Evolutionary conservation across 2,888 invertebrate genomes (phyloP).

Genomic region (Digitonthophagus gazella): DNA sequence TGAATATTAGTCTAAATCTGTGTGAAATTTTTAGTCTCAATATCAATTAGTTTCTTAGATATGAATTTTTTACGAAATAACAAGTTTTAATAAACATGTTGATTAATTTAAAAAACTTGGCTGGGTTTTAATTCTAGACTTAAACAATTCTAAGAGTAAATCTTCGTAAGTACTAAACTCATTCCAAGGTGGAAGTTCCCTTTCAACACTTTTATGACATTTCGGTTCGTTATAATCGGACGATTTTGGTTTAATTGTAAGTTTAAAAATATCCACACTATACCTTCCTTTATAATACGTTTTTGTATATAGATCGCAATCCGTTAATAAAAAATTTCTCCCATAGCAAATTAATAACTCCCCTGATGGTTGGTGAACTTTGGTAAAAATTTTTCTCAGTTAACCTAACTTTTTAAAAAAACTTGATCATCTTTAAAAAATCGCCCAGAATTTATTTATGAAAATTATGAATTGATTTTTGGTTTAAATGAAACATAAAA

Average conservation of each 20-base stretch:
- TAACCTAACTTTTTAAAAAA: too few relatives aligned
- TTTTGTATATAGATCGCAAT: conserved; percentile 83
- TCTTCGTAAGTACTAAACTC: conserved; percentile 89
- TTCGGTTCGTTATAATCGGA: conserved; percentile 30
- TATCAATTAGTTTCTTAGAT: too few relatives aligned
- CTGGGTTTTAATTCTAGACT: conserved; percentile 77
- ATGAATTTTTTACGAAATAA: too few relatives aligned
- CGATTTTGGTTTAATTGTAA: conserved; percentile 58
- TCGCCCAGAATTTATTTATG: too few relatives aligned
- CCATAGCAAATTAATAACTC: conserved; percentile 79
- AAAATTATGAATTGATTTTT: too few relatives aligned
- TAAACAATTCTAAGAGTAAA: conserved; percentile 82
- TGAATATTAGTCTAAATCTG: too few relatives aligned
- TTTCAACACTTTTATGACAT: conserved; percentile 42
- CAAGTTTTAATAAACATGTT: too few relatives aligned
- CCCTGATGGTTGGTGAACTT: conserved; percentile 79
- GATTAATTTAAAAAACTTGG: too few relatives aligned
- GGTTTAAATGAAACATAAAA: too few relatives aligned
- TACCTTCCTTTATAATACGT: conserved; percentile 66
- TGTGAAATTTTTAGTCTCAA: too few relatives aligned
- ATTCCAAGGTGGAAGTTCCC: conserved; percentile 80
- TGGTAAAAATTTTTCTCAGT: conserved; percentile 60
- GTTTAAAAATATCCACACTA: conserved; percentile 63
- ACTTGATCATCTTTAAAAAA: too few relatives aligned
- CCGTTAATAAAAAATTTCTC: conserved; percentile 73